These are phyloP conservation scores for Lepidochitona cinerea DNA, from an alignment of 2,888 invertebrate species.

Conservation along the genomic window DNA sequence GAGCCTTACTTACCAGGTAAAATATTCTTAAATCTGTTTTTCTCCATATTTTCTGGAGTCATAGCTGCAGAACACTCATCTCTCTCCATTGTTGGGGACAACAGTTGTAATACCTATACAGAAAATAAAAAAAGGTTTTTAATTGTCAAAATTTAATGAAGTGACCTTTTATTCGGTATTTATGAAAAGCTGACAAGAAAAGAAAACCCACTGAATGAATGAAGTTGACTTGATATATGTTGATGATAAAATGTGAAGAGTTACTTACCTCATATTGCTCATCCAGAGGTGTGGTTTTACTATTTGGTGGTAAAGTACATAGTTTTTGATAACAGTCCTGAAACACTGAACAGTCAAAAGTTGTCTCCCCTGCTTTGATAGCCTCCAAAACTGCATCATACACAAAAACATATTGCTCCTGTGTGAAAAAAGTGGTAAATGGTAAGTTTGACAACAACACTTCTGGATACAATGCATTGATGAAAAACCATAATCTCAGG, in stretches of 20 bases:
- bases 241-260: no score
- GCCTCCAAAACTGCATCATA: conserved; percentile 62
- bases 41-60: conserved; percentile 52
- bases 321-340: conserved; percentile 51
- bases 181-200: no score
- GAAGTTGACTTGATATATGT: no score
- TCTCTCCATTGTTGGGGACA: conserved; percentile 54
- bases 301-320: conserved; percentile 41
- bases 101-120: conserved; percentile 48
- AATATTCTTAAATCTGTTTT: conserved; percentile 64
- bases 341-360: conserved; percentile 53
- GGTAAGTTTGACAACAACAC: no score
- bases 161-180: no score
- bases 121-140: no score
- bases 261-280: conserved; percentile 66
- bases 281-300: conserved; percentile 49
- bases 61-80: conserved; percentile 60
- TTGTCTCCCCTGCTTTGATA: conserved; percentile 57
- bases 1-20: conserved; percentile 57
- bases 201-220: no score
- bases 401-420: conserved; percentile 67
- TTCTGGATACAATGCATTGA: no score
- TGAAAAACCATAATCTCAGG: no score
- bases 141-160: no score
- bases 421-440: conserved; percentile 21